Percentiles rank a stretch among this genome's conserved stretches.
Conservation (phyloP, 2,888 invertebrate species). For the Protonemura montana region DNA sequence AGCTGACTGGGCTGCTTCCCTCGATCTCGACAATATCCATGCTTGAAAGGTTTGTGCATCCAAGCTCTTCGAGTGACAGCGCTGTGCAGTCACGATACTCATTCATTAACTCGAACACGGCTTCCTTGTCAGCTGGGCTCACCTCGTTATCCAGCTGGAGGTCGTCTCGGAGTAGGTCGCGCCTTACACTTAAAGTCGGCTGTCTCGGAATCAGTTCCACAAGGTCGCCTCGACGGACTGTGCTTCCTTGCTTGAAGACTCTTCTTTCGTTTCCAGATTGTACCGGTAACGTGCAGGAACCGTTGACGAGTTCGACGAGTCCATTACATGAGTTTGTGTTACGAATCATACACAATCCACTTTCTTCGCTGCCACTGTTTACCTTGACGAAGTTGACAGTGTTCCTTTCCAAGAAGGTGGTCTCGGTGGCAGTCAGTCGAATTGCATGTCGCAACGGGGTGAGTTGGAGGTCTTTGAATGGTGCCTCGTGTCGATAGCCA, state of each 20-base stretch:
- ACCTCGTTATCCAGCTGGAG: slow-evolving; percentile 16
- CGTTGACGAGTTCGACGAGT: slow-evolving; percentile 16
- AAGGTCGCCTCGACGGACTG: slow-evolving; percentile 17
- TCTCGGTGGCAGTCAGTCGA: background rate
- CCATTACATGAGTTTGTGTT: background rate
- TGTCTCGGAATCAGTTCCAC: background rate
- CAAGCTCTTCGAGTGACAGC: slow-evolving; percentile 24
- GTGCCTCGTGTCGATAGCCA: slow-evolving; percentile 7
- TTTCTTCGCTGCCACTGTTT: background rate
- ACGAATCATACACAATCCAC: slow-evolving; percentile 23
- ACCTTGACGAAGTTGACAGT: slow-evolving; percentile 19
- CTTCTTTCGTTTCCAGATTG: background rate
- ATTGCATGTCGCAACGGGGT: background rate
- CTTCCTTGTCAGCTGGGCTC: slow-evolving; percentile 1
- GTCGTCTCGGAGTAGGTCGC: background rate
- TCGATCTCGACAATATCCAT: slow-evolving; percentile 42
- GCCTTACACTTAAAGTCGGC: background rate
- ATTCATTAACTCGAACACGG: slow-evolving; percentile 36
- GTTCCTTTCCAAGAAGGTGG: background rate
- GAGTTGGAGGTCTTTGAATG: slow-evolving; percentile 18
- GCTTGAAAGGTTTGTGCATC: slow-evolving; percentile 34
- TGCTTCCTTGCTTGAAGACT: background rate
- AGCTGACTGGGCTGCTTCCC: slow-evolving; percentile 39
- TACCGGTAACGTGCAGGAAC: background rate
- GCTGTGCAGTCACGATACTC: slow-evolving; percentile 40